A percentile compares a stretch with the other conserved stretches of the same genome.
These are phyloP conservation scores for Microplitis demolitor DNA, from an alignment of 1,140 invertebrate genomes.

Conservation along the genomic window DNA sequence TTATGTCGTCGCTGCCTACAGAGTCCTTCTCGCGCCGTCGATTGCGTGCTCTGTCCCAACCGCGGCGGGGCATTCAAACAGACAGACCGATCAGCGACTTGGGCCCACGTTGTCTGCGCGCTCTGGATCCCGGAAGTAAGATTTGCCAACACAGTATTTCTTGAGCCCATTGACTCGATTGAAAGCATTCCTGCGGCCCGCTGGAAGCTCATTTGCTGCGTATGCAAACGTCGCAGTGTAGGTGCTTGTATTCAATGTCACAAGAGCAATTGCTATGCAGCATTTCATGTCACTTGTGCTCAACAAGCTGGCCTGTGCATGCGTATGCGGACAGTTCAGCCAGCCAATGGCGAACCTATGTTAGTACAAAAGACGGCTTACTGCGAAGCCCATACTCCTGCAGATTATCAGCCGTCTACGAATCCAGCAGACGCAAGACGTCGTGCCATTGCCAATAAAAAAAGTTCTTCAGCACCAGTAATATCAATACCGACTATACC, in stretches of 20 bases:
- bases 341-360: conserved; percentile 71
- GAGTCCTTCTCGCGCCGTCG: conserved; percentile 92
- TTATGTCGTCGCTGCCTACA: conserved; percentile 92
- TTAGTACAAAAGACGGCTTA: conserved; percentile 94
- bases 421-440: conserved; percentile 59
- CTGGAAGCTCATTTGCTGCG: conserved; percentile 94
- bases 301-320: conserved; percentile 94
- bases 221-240: conserved; percentile 91
- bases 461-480: conserved; percentile 85
- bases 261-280: conserved; percentile 93
- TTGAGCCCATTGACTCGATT: conserved; percentile 97
- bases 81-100: conserved; percentile 87
- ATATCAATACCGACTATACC: conserved; percentile 95
- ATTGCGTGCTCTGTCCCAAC: conserved; percentile 97
- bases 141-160: conserved; percentile 96
- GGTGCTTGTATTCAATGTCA: conserved; percentile 99
- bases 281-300: conserved; percentile 98
- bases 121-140: conserved; percentile 99
- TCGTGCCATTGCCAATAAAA: conserved; percentile 77
- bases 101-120: conserved; percentile 99
- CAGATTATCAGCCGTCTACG: conserved; percentile 67
- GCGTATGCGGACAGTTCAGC: conserved; percentile 93
- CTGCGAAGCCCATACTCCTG: conserved; percentile 91
- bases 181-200: conserved; percentile 93
- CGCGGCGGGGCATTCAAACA: conserved; percentile 98